Evolutionary conservation across 2,888 invertebrate species (phyloP).

Genomic region (Omphaloscelis lunosa): DNA sequence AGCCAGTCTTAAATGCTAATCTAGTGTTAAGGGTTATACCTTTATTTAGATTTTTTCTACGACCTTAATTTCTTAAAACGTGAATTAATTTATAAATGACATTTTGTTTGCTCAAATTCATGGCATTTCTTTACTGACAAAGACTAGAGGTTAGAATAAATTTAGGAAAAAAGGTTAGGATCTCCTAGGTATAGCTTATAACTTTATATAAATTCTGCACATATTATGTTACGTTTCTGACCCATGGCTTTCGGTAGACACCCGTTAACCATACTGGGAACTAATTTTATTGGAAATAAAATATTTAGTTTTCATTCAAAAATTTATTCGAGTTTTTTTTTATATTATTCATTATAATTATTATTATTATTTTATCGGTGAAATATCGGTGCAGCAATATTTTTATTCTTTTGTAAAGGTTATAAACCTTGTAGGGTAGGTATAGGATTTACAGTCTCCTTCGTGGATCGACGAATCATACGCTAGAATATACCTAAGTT

Average conservation of each 20-base stretch:
- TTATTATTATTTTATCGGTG: constrained; percentile 68
- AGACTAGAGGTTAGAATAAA: constrained; percentile 75
- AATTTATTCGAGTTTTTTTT: constrained; percentile 71
- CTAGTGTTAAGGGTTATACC: constrained; percentile 29
- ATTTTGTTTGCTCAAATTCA: constrained; percentile 89
- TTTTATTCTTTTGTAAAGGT: constrained; percentile 75
- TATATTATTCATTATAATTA: constrained; percentile 48
- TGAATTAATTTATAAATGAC: constrained; percentile 64
- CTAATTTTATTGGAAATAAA: constrained; percentile 62
- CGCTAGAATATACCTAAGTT: constrained; percentile 91
- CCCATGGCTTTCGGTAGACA: constrained; percentile 80
- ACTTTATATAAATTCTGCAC: constrained; percentile 68
- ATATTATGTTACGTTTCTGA: constrained; percentile 66
- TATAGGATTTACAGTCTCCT: constrained; percentile 79
- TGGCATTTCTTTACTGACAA: constrained; percentile 87
- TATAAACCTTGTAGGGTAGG: constrained; percentile 80
- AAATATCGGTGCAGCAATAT: constrained; percentile 82
- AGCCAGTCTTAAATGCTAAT: constrained; percentile 65
- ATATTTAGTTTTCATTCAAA: constrained; percentile 71
- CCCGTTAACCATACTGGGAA: constrained; percentile 77
- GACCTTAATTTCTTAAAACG: constrained; percentile 53
- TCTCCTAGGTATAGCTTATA: constrained; percentile 77
- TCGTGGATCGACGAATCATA: constrained; percentile 86
- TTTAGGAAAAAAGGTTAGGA: constrained; percentile 77
- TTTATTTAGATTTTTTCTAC: constrained; percentile 43